Evolutionary conservation across 1,140 invertebrate genomes (phyloP).

Genomic region (Papilio aristodemus): DNA sequence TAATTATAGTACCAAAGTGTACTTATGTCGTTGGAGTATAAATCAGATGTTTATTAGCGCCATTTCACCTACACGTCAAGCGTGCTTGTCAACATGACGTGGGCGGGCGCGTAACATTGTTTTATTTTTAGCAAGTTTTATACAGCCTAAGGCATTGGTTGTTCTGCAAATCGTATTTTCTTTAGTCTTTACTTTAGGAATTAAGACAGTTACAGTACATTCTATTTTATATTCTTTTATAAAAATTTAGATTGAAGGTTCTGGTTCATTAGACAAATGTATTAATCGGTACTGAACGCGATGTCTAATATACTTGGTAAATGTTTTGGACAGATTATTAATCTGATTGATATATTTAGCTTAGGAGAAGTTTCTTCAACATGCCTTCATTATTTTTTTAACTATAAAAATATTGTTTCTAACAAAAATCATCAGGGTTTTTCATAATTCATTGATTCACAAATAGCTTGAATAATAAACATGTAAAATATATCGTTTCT

Average conservation of each 20-base stretch:
- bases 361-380: too few species aligned
- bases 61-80: slow-evolving; percentile 31
- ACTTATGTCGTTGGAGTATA: slow-evolving; percentile 19
- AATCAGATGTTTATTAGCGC: slow-evolving; percentile 31
- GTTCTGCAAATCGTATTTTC: slow-evolving; percentile 1
- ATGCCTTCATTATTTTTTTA: too few species aligned
- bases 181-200: background rate
- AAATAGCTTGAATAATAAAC: slow-evolving; percentile 13
- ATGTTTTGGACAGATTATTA: too few species aligned
- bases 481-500: slow-evolving; percentile 20
- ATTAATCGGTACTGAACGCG: too few species aligned
- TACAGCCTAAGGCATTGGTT: background rate
- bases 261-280: too few species aligned
- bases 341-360: too few species aligned
- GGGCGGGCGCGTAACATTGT: slow-evolving; percentile 17
- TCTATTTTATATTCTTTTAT: too few species aligned
- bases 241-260: too few species aligned
- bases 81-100: slow-evolving; percentile 31
- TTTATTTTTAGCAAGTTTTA: slow-evolving; percentile 29
- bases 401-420: background rate
- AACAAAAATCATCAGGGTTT: background rate
- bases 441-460: background rate
- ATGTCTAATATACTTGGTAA: too few species aligned
- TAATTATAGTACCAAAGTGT: background rate
- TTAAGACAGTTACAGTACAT: too few species aligned